phyloP scores from a whole-genome alignment of 2,888 invertebrate genomes.

The Stenodera caucasica region DNA sequence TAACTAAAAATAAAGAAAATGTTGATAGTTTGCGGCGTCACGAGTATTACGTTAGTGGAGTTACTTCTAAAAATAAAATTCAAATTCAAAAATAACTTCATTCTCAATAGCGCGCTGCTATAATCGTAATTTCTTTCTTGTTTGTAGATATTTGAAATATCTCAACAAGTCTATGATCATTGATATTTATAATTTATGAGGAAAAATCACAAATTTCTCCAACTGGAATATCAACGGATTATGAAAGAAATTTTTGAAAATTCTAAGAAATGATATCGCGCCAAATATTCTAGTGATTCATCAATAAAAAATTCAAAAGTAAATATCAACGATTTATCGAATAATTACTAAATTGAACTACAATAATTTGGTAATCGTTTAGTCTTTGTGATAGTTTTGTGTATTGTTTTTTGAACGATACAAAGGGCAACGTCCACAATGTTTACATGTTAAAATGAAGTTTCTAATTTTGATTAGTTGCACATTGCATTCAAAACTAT shows the following conservation, averaged over 20 bases:
- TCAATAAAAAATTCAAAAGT: slow-evolving; percentile 21
- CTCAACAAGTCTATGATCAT: not conserved
- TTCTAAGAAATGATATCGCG: slow-evolving; percentile 23
- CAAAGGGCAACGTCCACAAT: slow-evolving; percentile 25
- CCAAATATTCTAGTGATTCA: slow-evolving; percentile 29
- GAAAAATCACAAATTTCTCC: too few relatives aligned
- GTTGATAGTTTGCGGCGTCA: slow-evolving; percentile 29
- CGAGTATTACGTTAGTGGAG: slow-evolving; percentile 28
- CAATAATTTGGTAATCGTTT: not conserved
- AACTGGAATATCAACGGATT: too few relatives aligned
- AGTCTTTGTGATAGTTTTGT: not conserved
- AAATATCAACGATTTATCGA: slow-evolving; percentile 12
- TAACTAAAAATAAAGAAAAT: slow-evolving; percentile 29
- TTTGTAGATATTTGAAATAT: not conserved
- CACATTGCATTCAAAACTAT: slow-evolving; percentile 9
- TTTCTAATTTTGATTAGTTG: slow-evolving; percentile 12
- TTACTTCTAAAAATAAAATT: slow-evolving; percentile 27
- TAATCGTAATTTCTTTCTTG: not conserved
- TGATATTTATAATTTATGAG: too few relatives aligned
- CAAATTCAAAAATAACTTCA: slow-evolving; percentile 25
- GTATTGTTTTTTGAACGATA: not conserved
- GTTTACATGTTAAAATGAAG: slow-evolving; percentile 17
- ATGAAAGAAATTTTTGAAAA: too few relatives aligned
- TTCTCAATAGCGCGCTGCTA: not conserved
- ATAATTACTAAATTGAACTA: slow-evolving; percentile 1